Evolutionary conservation across 1,140 invertebrate species (phyloP), one percentile per base, ranked within the genome.

Genomic region (Mesaphorura yosii): DNA sequence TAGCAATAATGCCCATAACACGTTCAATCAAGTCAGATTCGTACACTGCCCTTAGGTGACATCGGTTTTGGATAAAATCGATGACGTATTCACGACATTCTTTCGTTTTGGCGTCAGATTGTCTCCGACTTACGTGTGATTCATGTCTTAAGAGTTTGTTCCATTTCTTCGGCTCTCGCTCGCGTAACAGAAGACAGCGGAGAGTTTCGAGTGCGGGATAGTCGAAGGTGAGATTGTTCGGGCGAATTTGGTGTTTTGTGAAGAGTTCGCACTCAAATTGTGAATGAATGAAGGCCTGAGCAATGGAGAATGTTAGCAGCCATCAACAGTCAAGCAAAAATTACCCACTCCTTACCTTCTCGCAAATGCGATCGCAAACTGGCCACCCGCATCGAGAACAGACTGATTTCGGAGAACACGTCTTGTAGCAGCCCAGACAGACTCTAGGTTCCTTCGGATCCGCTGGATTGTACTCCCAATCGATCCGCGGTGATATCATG

Each of bases 371-470:
- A 5, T 26, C 46, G 20, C 46, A 48, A 22, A 48, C 46, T n/a
- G 46, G 46, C 46, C 46, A 48, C 19, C 10, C 10, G 19, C 46
- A 48, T 19, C 6, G 12, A 7, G 25, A 7, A 22, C 46, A n/a
- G n/a, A n/a, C n/a, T n/a, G n/a, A 48, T 34, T 37, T 31, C 6
- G 4, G 15, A 29, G 12, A 4, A 34, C 46, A 48, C 7, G 12
- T 48, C 23, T 48, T 48, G 19, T 34, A 48, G 37, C 46, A 48
- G 27, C 28, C 20, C 37, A 29, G 46, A 31, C 46, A 48, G 37
- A 48, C 19, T 20, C 19, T 10, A 7, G 10, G 20, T 20, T 4
- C 17, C 25, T 12, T 48, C 20, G 3, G 14, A 10, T 48, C 10
- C 7, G 14, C 28, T 5, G 12, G 5, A 31, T 10, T n/a, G 10